Evolutionary conservation across 2,888 invertebrate species (phyloP).

Genomic region (Leptopterna dolabrata): DNA sequence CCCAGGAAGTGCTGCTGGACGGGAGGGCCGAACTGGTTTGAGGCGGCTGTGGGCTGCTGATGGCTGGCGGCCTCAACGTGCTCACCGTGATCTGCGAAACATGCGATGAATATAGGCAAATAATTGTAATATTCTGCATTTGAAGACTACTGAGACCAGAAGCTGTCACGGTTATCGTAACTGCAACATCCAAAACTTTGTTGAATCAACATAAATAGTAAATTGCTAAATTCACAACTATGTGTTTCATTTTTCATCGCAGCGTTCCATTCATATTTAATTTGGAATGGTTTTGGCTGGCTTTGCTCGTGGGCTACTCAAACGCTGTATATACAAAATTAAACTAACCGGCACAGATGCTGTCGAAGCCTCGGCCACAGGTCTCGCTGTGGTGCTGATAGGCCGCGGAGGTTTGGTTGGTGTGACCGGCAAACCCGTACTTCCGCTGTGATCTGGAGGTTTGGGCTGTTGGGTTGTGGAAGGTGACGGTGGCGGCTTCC

Average conservation of each 20-base stretch:
- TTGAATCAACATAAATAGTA: too few species aligned
- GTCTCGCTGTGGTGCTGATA: slow-evolving; percentile 31
- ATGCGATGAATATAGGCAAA: not conserved
- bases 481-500: slow-evolving; percentile 66
- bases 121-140: too few species aligned
- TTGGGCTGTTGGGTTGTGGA: slow-evolving; percentile 64
- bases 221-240: too few species aligned
- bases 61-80: slow-evolving; percentile 32
- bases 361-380: slow-evolving; percentile 39
- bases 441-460: slow-evolving; percentile 22
- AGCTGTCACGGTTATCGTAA: too few species aligned
- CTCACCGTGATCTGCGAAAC: slow-evolving; percentile 3
- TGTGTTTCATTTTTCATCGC: too few species aligned
- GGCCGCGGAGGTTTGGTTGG: slow-evolving; percentile 10
- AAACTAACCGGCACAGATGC: slow-evolving; percentile 30
- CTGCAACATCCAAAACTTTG: too few species aligned
- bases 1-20: slow-evolving; percentile 31
- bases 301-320: too few species aligned
- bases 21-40: not conserved
- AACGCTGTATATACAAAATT: not conserved
- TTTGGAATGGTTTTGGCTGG: too few species aligned
- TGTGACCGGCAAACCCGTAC: not conserved
- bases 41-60: slow-evolving; percentile 18
- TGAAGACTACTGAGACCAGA: too few species aligned
- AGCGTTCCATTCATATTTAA: too few species aligned